Evolutionary conservation across 2,113 vertebrate species (phyloP).

Genomic region (Pterocles burchelli): DNA sequence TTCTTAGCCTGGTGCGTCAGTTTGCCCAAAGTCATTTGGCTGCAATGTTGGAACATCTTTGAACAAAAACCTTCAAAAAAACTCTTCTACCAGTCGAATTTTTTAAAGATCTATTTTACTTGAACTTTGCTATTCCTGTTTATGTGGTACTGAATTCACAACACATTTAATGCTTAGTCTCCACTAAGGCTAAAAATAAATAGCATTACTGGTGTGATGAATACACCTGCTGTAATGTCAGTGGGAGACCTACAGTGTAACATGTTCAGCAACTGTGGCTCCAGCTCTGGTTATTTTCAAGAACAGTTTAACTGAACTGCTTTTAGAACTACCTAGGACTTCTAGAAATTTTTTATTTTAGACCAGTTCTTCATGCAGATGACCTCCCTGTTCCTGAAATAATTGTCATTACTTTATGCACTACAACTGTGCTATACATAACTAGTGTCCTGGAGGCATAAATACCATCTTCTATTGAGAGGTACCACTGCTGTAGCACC

Average conservation of each 20-base stretch:
- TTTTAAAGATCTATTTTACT: neutral
- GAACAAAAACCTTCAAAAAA: neutral
- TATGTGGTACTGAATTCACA: neutral
- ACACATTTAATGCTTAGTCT: neutral
- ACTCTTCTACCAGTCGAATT: neutral
- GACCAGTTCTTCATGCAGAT: neutral
- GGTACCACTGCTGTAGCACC: neutral
- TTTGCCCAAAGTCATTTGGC: neutral
- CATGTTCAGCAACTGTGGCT: neutral
- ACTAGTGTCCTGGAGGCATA: neutral
- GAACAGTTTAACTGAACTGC: neutral
- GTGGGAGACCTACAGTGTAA: neutral
- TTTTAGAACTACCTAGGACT: neutral
- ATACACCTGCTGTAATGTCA: neutral
- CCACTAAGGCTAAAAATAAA: neutral
- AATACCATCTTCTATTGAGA: neutral
- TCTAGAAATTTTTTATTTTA: neutral
- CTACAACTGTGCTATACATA: neutral
- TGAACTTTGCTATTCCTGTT: neutral
- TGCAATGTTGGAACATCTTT: neutral
- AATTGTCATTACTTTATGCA: neutral
- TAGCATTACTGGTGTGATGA: neutral
- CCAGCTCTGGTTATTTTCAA: neutral
- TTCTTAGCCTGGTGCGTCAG: neutral
- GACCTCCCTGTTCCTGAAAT: neutral